These are phyloP conservation scores for Lepus townsendii DNA, from an alignment of 2,797 vertebrate species.

Conservation along the genomic window DNA sequence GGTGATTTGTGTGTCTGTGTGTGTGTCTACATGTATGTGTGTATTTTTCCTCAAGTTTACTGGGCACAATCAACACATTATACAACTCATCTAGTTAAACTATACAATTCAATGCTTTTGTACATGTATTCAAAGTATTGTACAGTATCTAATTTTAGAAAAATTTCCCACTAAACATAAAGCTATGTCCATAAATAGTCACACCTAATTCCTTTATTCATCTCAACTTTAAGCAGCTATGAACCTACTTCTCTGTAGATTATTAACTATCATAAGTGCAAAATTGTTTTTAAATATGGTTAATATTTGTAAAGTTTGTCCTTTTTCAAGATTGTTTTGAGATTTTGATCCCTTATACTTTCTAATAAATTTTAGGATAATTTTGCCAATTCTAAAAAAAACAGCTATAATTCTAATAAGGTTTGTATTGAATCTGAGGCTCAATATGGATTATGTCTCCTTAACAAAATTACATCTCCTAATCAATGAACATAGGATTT, in stretches of 20 bases:
- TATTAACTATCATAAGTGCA: not conserved
- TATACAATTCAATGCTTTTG: not conserved
- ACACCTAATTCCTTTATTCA: not conserved
- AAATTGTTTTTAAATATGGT: not conserved
- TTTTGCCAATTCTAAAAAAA: not conserved
- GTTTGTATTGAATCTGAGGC: not conserved
- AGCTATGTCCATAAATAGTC: not conserved
- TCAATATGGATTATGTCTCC: not conserved
- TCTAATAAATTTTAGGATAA: not conserved
- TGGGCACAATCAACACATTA: not conserved
- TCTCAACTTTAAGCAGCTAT: not conserved
- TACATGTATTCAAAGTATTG: not conserved
- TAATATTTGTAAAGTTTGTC: slow-evolving; percentile 1
- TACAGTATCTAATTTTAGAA: not conserved
- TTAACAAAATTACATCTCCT: not conserved
- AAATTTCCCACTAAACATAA: not conserved
- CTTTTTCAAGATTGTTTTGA: not conserved
- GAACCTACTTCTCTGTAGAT: not conserved
- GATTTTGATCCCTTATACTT: not conserved
- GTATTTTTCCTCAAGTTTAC: not conserved
- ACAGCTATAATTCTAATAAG: not conserved
- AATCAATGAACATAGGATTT: not conserved
- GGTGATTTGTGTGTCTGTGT: not conserved
- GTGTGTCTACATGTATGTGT: not conserved
- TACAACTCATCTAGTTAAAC: not conserved